Evolutionary conservation across 2,113 vertebrate species (phyloP).

Genomic region (Zapornia atra): DNA sequence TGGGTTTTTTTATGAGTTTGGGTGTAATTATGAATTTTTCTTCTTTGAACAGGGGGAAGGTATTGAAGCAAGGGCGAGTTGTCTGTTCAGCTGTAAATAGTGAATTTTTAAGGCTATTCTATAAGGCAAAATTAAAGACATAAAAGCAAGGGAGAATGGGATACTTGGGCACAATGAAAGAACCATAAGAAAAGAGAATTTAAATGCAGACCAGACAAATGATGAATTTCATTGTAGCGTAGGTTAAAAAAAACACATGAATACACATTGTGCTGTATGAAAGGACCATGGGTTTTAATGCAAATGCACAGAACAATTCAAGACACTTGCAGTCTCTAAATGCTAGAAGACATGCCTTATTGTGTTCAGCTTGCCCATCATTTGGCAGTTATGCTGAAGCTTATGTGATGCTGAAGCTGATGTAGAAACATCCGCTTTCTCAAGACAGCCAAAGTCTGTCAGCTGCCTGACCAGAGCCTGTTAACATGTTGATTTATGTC

Average conservation of each 20-base stretch:
- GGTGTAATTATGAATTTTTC: not conserved
- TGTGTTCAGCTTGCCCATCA: not conserved
- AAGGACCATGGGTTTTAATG: not conserved
- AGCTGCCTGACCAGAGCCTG: not conserved
- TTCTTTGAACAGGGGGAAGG: not conserved
- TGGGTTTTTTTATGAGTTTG: not conserved
- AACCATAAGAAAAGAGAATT: not conserved
- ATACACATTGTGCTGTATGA: not conserved
- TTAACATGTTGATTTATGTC: not conserved
- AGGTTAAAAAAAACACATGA: not conserved
- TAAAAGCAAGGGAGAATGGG: slow-evolving; percentile 13
- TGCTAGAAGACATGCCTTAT: not conserved
- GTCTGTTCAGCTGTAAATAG: not conserved
- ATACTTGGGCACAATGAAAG: slow-evolving; percentile 25
- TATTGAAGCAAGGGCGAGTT: not conserved
- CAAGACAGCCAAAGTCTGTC: rapidly evolving
- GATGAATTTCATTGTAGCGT: not conserved
- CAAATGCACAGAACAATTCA: not conserved
- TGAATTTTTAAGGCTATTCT: not conserved
- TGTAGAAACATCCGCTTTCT: not conserved
- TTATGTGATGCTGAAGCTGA: not conserved
- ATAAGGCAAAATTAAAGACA: slow-evolving; percentile 11
- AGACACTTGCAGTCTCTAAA: not conserved
- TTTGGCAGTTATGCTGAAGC: not conserved
- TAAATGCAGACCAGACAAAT: not conserved